Percentiles rank a stretch among this genome's conserved stretches.
Conservation (phyloP, 1,140 invertebrate species). For the Maconellicoccus hirsutus region DNA sequence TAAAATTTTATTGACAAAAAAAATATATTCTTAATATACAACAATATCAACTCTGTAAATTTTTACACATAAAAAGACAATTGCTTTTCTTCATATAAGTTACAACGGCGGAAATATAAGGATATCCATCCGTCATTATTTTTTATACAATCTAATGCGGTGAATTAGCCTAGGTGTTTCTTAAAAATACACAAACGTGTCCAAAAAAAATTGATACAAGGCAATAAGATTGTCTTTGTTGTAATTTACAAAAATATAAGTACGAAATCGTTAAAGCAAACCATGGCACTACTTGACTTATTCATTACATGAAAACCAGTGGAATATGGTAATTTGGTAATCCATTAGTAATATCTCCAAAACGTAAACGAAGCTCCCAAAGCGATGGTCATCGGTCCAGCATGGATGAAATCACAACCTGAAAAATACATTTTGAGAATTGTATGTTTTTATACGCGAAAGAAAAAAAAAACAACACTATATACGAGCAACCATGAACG, state of each 20-base stretch:
- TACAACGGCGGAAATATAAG: no score
- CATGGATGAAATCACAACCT: not conserved
- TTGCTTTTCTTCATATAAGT: no score
- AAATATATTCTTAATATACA: not conserved
- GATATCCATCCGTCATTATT: no score
- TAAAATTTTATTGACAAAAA: not conserved
- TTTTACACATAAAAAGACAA: not conserved
- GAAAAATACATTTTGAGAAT: no score
- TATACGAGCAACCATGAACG: not conserved
- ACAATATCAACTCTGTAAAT: not conserved
- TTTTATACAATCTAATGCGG: not conserved
- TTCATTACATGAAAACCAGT: not conserved
- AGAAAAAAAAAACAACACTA: no score
- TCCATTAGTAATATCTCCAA: not conserved
- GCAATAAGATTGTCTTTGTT: not conserved
- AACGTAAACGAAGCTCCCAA: conserved; percentile 11
- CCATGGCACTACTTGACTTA: not conserved
- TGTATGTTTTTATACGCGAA: no score
- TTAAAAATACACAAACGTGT: not conserved
- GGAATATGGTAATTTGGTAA: conserved; percentile 8
- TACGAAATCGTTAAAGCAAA: not conserved
- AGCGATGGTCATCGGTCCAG: not conserved
- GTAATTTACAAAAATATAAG: not conserved
- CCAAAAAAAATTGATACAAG: not conserved
- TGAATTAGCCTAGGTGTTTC: not conserved